Evolutionary conservation across 1,140 invertebrate genomes (phyloP), one percentile per base, ranked within the genome.

Genomic region (Brachionus paranguensis): DNA sequence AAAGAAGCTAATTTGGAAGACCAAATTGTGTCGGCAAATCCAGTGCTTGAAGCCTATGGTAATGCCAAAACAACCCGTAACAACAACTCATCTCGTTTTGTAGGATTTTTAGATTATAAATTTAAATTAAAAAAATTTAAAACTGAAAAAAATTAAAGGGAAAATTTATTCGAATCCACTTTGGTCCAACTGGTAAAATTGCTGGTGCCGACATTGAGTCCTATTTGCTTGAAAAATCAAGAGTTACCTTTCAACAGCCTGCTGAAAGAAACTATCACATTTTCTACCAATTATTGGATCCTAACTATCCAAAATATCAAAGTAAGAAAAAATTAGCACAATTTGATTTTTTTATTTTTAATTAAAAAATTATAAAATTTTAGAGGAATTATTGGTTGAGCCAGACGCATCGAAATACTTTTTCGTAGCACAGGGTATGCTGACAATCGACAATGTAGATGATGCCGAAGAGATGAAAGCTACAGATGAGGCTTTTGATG

Each of bases 101-200:
- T 90, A 86, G 88, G 88, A 88, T 87, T 65, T 33, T 27, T 55
- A 8, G 27, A 68, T 33, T 2, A 84, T 65, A 53, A 43, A 29
- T 53, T 33, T 10, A 33, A 41, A 14, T 41, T 37, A n/a, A 29
- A n/a, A 60, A 78, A 60, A 6, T 20, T 60, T 10, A 68, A 29
- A 33, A 41, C 17, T 20, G 10, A 60, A 8, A 20, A 7, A 5
- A 24, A 60, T 1, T 20, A 76, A 55, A 91, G 91, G 91, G 91
- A 87, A 92, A 99, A 95, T 99, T 99, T 93, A 99, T 99, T 92
- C 95, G 97, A 94, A 99, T 99, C 90, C 97, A 99, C 91, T 99
- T 99, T 92, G 96, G 96, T 87, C 95, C 95, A 85, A 94, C 94
- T 92, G 97, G 97, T 91, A 99, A 99, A 93, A 92, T 99, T 91